Evolutionary conservation across 2,797 vertebrate genomes (phyloP).

Genomic region (Bovichtus diacanthus): DNA sequence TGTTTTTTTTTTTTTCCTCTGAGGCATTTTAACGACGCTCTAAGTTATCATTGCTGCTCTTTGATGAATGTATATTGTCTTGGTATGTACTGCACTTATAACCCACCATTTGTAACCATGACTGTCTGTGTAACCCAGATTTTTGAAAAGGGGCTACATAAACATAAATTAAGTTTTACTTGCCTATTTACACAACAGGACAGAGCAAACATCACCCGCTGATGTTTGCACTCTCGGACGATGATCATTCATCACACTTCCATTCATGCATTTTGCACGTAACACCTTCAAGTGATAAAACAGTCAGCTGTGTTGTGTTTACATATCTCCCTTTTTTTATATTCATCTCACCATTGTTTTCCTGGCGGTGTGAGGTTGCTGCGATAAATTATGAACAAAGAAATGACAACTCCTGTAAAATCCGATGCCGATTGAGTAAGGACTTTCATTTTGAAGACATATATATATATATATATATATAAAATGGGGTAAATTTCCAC

Average conservation of each 20-base stretch:
- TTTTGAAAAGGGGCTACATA: background rate
- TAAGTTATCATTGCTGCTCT: background rate
- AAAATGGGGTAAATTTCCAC: too few species aligned
- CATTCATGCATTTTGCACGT: slow-evolving; percentile 31
- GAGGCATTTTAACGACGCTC: background rate
- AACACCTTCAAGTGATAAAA: slow-evolving; percentile 9
- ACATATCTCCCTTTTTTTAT: background rate
- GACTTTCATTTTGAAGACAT: background rate
- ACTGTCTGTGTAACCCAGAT: background rate
- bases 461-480: too few species aligned
- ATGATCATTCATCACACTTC: slow-evolving; percentile 4
- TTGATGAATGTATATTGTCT: background rate
- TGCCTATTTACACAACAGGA: background rate
- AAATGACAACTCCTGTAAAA: background rate
- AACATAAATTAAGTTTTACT: background rate
- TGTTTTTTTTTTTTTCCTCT: too few species aligned
- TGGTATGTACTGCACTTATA: too few species aligned
- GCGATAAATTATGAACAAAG: background rate
- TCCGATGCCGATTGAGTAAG: background rate
- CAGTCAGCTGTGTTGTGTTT: slow-evolving; percentile 18
- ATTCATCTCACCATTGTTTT: slow-evolving; percentile 7
- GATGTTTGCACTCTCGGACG: background rate
- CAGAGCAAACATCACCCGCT: background rate
- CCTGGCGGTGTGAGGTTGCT: background rate
- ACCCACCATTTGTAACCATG: background rate